Evolutionary conservation across 1,140 invertebrate genomes (phyloP).

Genomic region (Drosophila saltans): DNA sequence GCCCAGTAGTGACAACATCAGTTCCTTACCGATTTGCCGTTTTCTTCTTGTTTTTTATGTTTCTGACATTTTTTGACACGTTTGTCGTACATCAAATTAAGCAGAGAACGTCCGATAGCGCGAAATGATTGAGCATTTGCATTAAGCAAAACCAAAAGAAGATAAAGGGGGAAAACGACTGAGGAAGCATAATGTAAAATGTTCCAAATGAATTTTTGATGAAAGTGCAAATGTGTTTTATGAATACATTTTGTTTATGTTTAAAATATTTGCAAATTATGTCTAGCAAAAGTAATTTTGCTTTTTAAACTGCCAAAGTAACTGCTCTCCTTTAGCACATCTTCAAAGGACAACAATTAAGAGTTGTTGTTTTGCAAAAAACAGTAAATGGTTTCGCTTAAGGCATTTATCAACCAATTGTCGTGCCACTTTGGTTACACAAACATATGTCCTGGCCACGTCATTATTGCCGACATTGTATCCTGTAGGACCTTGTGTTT

Average conservation of each 20-base stretch:
- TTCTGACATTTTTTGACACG: constrained; percentile 68
- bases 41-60: constrained; percentile 33
- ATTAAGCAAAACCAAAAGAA: constrained; percentile 41
- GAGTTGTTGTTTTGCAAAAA: background rate
- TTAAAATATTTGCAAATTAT: too few species aligned
- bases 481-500: background rate
- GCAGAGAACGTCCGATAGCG: constrained; percentile 34
- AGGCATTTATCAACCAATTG: constrained; percentile 4
- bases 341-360: background rate
- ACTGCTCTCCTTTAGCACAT: too few species aligned
- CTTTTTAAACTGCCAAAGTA: too few species aligned
- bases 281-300: too few species aligned
- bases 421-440: background rate
- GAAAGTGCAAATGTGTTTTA: background rate
- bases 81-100: constrained; percentile 71
- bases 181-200: background rate
- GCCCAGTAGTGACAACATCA: constrained; percentile 18
- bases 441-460: constrained; percentile 19
- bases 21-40: constrained; percentile 33
- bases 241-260: too few species aligned
- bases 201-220: constrained; percentile 4
- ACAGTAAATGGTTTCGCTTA: background rate
- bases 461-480: constrained; percentile 13
- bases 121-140: constrained; percentile 75
- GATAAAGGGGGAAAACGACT: background rate